Conservation (phyloP, 2,888 invertebrate species). For the Limulus polyphemus region DNA sequence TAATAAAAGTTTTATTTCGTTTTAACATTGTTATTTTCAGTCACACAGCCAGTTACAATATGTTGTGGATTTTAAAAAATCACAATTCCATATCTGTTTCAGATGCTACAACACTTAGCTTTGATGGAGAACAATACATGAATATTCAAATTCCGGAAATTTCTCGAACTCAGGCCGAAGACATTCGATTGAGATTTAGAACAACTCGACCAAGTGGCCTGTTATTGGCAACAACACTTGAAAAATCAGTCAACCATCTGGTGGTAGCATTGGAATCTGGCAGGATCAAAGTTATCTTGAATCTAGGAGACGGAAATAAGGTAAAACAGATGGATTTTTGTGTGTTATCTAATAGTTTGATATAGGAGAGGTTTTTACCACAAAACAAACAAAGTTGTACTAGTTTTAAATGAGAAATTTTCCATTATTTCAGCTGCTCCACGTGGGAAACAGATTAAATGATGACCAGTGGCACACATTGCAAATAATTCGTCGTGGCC, state of each 20-base stretch:
- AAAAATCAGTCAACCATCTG: constrained; percentile 61
- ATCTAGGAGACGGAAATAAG: constrained; percentile 72
- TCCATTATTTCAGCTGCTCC: constrained; percentile 48
- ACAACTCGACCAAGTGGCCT: constrained; percentile 63
- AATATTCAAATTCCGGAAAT: constrained; percentile 55
- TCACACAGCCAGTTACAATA: no score
- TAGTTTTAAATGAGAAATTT: no score
- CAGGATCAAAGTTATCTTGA: constrained; percentile 35
- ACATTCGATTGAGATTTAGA: constrained; percentile 69
- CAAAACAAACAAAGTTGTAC: no score
- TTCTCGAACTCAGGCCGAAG: constrained; percentile 72
- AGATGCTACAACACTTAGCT: constrained; percentile 73
- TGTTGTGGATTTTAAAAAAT: no score
- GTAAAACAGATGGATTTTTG: constrained; percentile 38
- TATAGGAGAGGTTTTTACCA: no score
- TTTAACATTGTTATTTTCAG: no score
- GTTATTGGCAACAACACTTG: constrained; percentile 55
- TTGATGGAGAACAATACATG: constrained; percentile 81
- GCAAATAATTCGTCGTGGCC: constrained; percentile 69
- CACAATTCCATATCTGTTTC: no score
- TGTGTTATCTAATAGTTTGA: no score
- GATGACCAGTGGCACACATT: constrained; percentile 95
- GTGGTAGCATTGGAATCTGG: constrained; percentile 75
- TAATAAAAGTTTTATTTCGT: no score
- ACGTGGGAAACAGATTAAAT: constrained; percentile 69